These are phyloP conservation scores for Drosophila repleta DNA, from an alignment of 1,140 invertebrate genomes.

Conservation along the genomic window DNA sequence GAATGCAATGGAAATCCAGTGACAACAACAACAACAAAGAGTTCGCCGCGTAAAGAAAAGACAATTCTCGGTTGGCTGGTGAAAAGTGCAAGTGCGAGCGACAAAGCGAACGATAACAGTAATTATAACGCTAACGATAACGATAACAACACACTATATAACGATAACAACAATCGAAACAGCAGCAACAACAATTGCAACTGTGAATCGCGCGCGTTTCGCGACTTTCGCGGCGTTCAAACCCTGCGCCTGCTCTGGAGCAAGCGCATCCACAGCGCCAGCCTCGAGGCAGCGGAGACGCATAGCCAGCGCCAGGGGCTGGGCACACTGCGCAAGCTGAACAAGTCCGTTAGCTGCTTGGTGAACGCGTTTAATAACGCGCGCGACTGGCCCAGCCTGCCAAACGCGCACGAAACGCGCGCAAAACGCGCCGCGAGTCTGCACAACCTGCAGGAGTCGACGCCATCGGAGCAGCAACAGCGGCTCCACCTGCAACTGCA, in stretches of 20 bases:
- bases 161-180: constrained; percentile 29
- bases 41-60: constrained; percentile 70
- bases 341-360: constrained; percentile 77
- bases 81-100: constrained; percentile 52
- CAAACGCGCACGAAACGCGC: constrained; percentile 61
- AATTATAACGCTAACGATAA: constrained; percentile 52
- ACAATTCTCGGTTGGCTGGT: constrained; percentile 74
- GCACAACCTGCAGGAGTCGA: constrained; percentile 62
- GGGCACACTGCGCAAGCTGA: constrained; percentile 70
- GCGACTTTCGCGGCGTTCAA: constrained; percentile 80
- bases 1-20: constrained; percentile 52
- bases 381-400: constrained; percentile 50
- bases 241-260: constrained; percentile 76
- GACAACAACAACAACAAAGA: constrained; percentile 8
- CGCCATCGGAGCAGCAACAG: not conserved
- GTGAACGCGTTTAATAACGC: constrained; percentile 72
- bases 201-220: constrained; percentile 66
- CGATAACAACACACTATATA: constrained; percentile 13
- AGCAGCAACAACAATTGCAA: constrained; percentile 47
- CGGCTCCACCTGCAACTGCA: constrained; percentile 35
- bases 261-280: constrained; percentile 76
- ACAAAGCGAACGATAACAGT: constrained; percentile 34
- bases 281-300: constrained; percentile 43
- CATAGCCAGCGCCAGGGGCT: constrained; percentile 29
- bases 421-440: constrained; percentile 64